Evolutionary conservation across 2,113 vertebrate species (phyloP).

Genomic region (Phrynosoma platyrhinos): DNA sequence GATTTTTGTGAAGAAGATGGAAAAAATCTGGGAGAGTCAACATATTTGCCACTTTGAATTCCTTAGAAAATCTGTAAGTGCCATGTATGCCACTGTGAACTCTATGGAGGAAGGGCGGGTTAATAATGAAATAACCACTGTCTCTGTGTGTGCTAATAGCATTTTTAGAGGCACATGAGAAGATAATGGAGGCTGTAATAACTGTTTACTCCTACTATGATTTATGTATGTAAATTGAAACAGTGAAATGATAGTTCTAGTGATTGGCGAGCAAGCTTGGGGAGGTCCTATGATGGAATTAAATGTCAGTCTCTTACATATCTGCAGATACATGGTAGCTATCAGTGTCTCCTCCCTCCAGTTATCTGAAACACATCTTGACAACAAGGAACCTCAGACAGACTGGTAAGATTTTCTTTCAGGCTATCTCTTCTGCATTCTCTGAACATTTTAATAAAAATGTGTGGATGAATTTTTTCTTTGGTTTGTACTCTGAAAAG

Average conservation of each 20-base stretch:
- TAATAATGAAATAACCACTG: neutral
- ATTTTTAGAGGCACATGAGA: neutral
- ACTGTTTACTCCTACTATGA: neutral
- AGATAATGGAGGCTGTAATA: neutral
- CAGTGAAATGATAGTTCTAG: neutral
- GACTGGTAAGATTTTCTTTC: conserved; percentile 9
- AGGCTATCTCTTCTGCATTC: neutral
- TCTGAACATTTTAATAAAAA: neutral
- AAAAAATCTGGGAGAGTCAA: neutral
- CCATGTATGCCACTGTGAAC: neutral
- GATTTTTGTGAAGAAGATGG: neutral
- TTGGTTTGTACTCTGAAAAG: neutral
- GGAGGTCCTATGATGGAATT: neutral
- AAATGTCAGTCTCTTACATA: neutral
- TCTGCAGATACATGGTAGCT: neutral
- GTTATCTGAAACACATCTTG: neutral
- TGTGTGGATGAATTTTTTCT: neutral
- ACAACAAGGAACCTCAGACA: neutral
- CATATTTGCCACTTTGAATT: neutral
- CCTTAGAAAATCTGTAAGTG: no score
- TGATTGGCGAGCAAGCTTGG: neutral
- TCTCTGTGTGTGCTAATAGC: neutral
- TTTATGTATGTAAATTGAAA: neutral
- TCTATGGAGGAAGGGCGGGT: neutral
- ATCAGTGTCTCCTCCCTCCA: neutral